These are phyloP conservation scores for Enteromius afrohamiltoni DNA, from an alignment of 2,797 vertebrate genomes.

Conservation along the genomic window DNA sequence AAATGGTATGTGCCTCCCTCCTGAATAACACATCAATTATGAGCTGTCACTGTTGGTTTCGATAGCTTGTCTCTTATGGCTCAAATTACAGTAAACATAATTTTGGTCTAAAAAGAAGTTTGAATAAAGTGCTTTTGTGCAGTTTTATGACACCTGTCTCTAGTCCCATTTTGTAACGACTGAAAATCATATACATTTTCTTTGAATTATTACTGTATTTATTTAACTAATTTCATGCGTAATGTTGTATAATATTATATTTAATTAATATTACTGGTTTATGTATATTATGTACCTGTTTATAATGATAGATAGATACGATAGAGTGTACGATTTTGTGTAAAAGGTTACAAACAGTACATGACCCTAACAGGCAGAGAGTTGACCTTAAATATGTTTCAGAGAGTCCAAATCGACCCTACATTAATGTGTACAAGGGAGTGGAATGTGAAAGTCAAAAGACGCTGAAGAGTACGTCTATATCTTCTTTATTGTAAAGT, in stretches of 20 bases:
- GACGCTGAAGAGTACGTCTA: neutral
- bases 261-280: neutral
- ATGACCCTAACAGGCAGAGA: neutral
- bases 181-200: neutral
- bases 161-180: neutral
- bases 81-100: conserved; percentile 44
- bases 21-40: conserved; percentile 53
- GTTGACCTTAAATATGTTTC: conserved; percentile 4
- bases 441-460: neutral
- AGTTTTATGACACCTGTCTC: neutral
- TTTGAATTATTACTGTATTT: neutral
- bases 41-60: conserved; percentile 24
- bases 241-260: neutral
- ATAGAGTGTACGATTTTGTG: too few relatives aligned
- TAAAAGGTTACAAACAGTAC: neutral
- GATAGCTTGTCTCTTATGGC: conserved; percentile 9
- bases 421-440: neutral
- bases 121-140: neutral
- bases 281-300: neutral
- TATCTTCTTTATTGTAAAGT: neutral
- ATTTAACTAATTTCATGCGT: too few relatives aligned
- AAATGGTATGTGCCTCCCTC: conserved; percentile 50
- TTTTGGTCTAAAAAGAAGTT: conserved; percentile 13
- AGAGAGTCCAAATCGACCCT: neutral
- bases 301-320: neutral